A percentile compares a stretch with the other conserved stretches of the same genome.
phyloP scores from a whole-genome alignment of 2,888 invertebrate species.

The Sussaba pulchella region DNA sequence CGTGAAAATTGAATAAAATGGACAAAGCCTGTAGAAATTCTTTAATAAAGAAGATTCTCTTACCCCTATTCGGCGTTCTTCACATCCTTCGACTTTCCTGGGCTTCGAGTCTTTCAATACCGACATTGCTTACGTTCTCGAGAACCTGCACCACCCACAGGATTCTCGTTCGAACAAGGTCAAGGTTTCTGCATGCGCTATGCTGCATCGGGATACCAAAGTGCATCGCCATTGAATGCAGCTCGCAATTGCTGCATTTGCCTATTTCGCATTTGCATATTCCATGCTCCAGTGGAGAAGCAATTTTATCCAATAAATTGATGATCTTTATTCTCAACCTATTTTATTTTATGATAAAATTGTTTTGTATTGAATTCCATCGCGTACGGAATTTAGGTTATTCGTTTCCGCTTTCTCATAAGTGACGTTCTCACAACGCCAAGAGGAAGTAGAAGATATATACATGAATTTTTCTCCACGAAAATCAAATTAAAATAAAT shows the following conservation, averaged over 20 bases:
- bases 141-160: constrained; percentile 27
- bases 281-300: background rate
- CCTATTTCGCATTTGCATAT: background rate
- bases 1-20: too few relatives aligned
- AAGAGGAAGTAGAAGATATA: too few relatives aligned
- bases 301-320: constrained; percentile 7
- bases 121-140: constrained; percentile 1
- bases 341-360: too few relatives aligned
- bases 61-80: constrained; percentile 4
- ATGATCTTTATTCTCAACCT: background rate
- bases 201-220: background rate
- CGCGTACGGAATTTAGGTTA: too few relatives aligned
- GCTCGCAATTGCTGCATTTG: constrained; percentile 27
- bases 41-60: too few relatives aligned
- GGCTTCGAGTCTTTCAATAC: constrained; percentile 37
- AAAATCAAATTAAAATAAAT: too few relatives aligned
- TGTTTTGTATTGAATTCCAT: too few relatives aligned
- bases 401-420: too few relatives aligned
- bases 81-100: constrained; percentile 8
- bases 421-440: too few relatives aligned
- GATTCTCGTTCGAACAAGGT: constrained; percentile 40
- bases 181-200: constrained; percentile 38
- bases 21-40: too few relatives aligned
- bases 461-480: too few relatives aligned
- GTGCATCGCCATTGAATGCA: constrained; percentile 36